Percentiles rank a stretch among this genome's conserved stretches.
These are phyloP conservation scores for Ascaphus truei DNA, from an alignment of 2,113 vertebrate species.

Conservation along the genomic window DNA sequence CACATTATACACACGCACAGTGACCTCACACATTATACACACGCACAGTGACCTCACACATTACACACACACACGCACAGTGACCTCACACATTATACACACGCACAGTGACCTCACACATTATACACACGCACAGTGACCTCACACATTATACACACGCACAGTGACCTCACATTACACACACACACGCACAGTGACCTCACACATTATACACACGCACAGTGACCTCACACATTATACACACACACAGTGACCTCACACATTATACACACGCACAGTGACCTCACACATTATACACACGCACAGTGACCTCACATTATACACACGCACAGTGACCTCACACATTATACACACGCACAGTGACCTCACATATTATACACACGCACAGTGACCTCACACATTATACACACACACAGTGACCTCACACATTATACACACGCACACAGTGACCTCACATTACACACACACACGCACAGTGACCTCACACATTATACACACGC, in stretches of 20 bases:
- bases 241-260: background rate
- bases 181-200: background rate
- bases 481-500: background rate
- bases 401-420: no score
- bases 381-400: no score
- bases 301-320: background rate
- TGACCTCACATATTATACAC: background rate
- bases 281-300: no score
- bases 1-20: background rate
- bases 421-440: background rate
- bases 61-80: background rate
- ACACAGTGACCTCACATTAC: no score
- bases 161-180: no score
- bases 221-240: no score
- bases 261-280: no score
- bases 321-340: no score
- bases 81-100: background rate
- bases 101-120: slow-evolving; percentile 50
- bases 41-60: no score
- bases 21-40: slow-evolving; percentile 75
- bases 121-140: background rate
- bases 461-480: background rate
- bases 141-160: background rate
- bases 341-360: no score
- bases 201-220: no score